Percentiles rank a stretch among this genome's conserved stretches.
Evolutionary conservation across 2,888 invertebrate species (phyloP).

Genomic region (Malacosoma neustria): DNA sequence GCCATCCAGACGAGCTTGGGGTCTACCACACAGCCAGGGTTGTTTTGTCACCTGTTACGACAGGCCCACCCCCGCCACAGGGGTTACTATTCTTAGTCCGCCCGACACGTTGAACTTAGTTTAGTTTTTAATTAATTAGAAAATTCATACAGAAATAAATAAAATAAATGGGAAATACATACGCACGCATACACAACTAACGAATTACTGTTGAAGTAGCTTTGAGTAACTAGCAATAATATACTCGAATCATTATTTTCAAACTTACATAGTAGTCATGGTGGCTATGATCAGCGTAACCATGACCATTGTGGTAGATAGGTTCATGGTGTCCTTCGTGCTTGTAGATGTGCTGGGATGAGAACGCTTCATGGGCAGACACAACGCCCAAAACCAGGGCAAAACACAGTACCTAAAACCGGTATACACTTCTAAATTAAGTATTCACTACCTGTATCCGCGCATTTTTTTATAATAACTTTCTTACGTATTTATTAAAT

Average conservation of each 20-base stretch:
- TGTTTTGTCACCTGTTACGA: too few relatives aligned
- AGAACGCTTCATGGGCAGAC: conserved; percentile 18
- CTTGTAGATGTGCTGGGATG: conserved; percentile 27
- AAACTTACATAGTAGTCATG: conserved; percentile 21
- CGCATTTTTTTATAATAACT: background rate
- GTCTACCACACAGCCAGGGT: too few relatives aligned
- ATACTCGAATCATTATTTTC: background rate
- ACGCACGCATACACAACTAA: too few relatives aligned
- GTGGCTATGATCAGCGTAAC: conserved; percentile 33
- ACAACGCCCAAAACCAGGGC: conserved; percentile 1
- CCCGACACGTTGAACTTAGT: background rate
- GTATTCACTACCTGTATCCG: too few relatives aligned
- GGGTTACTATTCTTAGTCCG: background rate
- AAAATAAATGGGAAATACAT: too few relatives aligned
- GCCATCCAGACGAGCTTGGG: too few relatives aligned
- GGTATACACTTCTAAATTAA: background rate
- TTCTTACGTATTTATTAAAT: background rate
- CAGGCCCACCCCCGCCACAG: too few relatives aligned
- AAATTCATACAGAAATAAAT: background rate
- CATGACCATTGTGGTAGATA: conserved; percentile 25
- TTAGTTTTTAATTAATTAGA: background rate
- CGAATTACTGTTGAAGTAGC: too few relatives aligned
- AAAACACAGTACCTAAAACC: conserved; percentile 1
- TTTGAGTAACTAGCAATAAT: background rate
- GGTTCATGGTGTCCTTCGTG: conserved; percentile 23